Conservation (phyloP, 2,888 invertebrate species). For the Drosophila silvestris region DNA sequence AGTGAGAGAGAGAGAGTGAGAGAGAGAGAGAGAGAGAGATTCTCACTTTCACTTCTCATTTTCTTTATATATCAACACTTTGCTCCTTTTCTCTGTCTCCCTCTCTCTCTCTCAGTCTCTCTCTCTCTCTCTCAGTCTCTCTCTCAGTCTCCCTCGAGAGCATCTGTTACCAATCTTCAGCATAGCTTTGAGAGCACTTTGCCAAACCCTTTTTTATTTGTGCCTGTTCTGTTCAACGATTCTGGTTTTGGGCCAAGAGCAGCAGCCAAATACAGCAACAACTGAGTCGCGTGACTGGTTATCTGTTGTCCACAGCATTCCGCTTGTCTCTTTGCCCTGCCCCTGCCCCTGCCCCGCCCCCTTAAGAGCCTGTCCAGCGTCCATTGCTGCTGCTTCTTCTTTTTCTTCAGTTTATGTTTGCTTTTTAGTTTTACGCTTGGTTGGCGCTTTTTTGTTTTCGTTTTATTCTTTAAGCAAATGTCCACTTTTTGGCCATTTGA, state of each 20-base stretch:
- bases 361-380: not conserved
- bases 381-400: not conserved
- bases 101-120: not conserved
- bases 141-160: not conserved
- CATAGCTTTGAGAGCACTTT: constrained; percentile 16
- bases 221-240: constrained; percentile 9
- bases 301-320: constrained; percentile 14
- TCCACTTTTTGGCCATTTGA: constrained; percentile 78
- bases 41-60: constrained; percentile 7
- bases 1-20: not conserved
- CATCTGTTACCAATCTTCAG: constrained; percentile 28
- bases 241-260: constrained; percentile 32
- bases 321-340: not conserved
- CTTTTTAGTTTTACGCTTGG: constrained; percentile 27
- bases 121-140: not conserved
- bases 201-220: constrained; percentile 4
- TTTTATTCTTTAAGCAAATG: constrained; percentile 70
- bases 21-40: not conserved
- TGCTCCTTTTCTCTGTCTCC: not conserved
- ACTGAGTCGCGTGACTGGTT: constrained; percentile 31
- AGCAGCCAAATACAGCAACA: not conserved
- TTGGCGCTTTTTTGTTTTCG: constrained; percentile 14
- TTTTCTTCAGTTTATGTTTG: constrained; percentile 2
- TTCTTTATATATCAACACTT: not conserved
- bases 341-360: too few relatives aligned